Percentiles rank a stretch among this genome's conserved stretches.
These are phyloP conservation scores for Tortricodes alternella DNA, from an alignment of 2,888 invertebrate genomes.

Conservation along the genomic window DNA sequence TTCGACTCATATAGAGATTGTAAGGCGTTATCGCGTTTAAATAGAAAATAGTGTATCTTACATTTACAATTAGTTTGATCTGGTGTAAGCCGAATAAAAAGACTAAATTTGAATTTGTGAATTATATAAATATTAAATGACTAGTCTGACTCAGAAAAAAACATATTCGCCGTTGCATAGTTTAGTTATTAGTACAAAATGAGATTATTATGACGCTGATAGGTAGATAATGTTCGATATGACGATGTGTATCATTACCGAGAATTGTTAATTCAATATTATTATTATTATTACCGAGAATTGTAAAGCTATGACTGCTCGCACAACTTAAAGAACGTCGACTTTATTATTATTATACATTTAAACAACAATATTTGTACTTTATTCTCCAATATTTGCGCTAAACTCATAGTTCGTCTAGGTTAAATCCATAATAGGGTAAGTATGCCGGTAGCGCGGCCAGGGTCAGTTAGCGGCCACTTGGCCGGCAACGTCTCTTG, in stretches of 20 bases:
- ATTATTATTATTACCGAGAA: no score
- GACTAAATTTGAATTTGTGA: constrained; percentile 4
- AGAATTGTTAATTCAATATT: not conserved
- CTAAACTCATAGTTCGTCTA: not conserved
- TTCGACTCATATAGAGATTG: not conserved
- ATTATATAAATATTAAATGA: constrained; percentile 20
- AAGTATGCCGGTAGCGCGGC: no score
- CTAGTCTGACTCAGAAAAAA: constrained; percentile 19
- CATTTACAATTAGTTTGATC: constrained; percentile 3
- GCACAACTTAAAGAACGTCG: not conserved
- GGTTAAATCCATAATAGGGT: no score
- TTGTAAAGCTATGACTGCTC: not conserved
- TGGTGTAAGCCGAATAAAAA: constrained; percentile 8
- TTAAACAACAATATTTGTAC: not conserved
- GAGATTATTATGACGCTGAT: constrained; percentile 5
- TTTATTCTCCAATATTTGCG: not conserved
- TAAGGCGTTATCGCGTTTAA: not conserved
- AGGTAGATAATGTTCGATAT: not conserved
- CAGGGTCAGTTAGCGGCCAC: no score
- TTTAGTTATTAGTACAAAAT: constrained; percentile 1
- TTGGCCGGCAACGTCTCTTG: no score
- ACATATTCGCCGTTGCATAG: not conserved
- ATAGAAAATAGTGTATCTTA: constrained; percentile 10
- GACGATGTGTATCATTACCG: not conserved
- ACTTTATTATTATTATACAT: not conserved